Evolutionary conservation across 1,140 invertebrate species (phyloP), one percentile per base, ranked within the genome.

Genomic region (Drosophila pachea): DNA sequence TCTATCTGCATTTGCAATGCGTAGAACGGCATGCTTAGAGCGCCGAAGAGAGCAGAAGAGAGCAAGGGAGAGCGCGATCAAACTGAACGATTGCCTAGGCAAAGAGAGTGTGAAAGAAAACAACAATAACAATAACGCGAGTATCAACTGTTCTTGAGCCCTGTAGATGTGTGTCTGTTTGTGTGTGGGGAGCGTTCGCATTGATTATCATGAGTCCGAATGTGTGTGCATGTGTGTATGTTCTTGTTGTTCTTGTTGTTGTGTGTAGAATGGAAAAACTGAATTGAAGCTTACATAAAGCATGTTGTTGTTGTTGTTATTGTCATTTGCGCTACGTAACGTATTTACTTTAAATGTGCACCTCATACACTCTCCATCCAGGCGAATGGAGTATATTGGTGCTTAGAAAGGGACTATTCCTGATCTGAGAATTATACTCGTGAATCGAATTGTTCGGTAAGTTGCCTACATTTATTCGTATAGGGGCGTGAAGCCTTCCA

Each of bases 281-380:
- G 33, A 60, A 67, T 36, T 40, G 33, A 32, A 67, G 33, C 63
- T 71, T 71, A 71, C 63, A 67, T 71, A 71, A 71, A 67, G 16
- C 14, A 31, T 38, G 49, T 42, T 43, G n/a, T 63, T 54, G 61
- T 32, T 54, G 32, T 7, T 29, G 14, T 22, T 22, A 22, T 22
- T 22, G n/a, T n/a, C n/a, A n/a, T n/a, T n/a, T n/a, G n/a, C 3
- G 33, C 62, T 70, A 66, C 54, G 52, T 65, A 64, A 69, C 67
- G 7, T 69, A 38, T 68, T 63, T 63, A 55, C 66, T 50, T 63
- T 42, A 6, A 42, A 33, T 35, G 48, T 61, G 48, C 48, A 47
- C 12, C 52, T 66, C 36, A 7, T 49, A 43, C 12, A n/a, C 40
- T 14, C 40, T 14, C 4, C 4, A 14, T 7, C 8, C 12, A 43